These are phyloP conservation scores for Ectropis crepuscularia DNA, from an alignment of 2,888 invertebrate genomes.

Conservation along the genomic window DNA sequence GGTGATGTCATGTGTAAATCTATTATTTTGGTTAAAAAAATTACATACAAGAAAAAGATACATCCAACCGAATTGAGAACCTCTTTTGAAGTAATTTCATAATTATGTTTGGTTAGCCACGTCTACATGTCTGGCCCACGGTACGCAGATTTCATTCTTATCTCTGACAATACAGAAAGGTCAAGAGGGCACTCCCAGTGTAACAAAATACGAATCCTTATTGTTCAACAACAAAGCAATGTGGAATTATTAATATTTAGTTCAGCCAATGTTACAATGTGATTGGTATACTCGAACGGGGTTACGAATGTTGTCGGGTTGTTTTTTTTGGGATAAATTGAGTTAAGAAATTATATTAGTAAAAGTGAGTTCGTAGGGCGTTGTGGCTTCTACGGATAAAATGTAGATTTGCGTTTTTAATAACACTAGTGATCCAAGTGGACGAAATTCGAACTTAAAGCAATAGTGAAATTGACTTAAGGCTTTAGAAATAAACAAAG, in stretches of 20 bases:
- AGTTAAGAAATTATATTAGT: neutral
- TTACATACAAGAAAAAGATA: too few relatives aligned
- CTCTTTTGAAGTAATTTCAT: too few relatives aligned
- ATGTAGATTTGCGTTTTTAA: neutral
- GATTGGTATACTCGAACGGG: slow-evolving; percentile 1
- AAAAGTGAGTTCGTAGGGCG: neutral
- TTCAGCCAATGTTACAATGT: slow-evolving; percentile 19
- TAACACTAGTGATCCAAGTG: too few relatives aligned
- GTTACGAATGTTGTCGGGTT: slow-evolving; percentile 7
- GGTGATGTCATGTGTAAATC: too few relatives aligned
- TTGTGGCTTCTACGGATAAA: neutral
- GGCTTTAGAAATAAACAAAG: too few relatives aligned
- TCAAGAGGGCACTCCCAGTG: slow-evolving; percentile 20
- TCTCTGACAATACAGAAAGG: slow-evolving; percentile 27
- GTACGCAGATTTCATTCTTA: slow-evolving; percentile 6
- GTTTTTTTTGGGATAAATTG: slow-evolving; percentile 8
- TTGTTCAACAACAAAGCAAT: slow-evolving; percentile 22
- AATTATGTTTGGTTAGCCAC: too few relatives aligned
- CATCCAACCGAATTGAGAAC: too few relatives aligned
- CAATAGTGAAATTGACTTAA: too few relatives aligned
- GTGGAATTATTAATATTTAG: slow-evolving; percentile 22
- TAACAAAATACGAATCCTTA: slow-evolving; percentile 23
- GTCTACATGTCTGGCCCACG: too few relatives aligned
- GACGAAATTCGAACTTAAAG: too few relatives aligned
- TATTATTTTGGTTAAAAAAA: too few relatives aligned